Evolutionary conservation across 23 tunicate genomes (phyloP).

Genomic region (Halocynthia aurantium): DNA sequence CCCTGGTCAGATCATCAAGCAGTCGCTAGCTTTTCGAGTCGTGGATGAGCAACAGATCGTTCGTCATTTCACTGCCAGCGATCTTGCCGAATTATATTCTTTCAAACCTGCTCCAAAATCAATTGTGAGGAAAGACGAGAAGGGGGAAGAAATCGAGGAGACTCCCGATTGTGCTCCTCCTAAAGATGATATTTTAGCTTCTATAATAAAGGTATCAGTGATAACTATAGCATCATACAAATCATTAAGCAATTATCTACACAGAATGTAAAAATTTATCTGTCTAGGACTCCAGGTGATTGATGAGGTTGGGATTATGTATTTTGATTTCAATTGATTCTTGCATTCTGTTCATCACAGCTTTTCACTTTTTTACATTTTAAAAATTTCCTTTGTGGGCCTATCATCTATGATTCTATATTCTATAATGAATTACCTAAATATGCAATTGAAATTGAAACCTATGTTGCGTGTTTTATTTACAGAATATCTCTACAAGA

Average conservation of each 20-base stretch:
- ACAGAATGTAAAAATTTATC: too few relatives aligned
- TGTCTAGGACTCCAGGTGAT: too few relatives aligned
- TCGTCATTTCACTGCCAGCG: slow-evolving; percentile 78
- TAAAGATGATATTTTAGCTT: slow-evolving; percentile 27
- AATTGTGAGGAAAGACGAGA: slow-evolving; percentile 15
- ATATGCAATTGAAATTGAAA: too few relatives aligned
- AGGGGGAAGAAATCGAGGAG: slow-evolving; percentile 14
- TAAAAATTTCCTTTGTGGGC: too few relatives aligned
- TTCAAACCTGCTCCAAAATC: slow-evolving; percentile 26
- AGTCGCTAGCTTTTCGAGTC: slow-evolving; percentile 85
- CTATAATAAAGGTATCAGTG: background rate
- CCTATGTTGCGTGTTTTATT: too few relatives aligned
- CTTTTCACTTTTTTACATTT: too few relatives aligned
- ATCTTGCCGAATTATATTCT: slow-evolving; percentile 70
- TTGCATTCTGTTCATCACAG: too few relatives aligned
- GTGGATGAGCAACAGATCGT: slow-evolving; percentile 95
- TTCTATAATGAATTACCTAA: too few relatives aligned
- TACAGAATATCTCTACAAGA: slow-evolving; percentile 1
- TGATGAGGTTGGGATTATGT: too few relatives aligned
- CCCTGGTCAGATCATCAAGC: slow-evolving; percentile 80
- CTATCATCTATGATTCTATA: too few relatives aligned
- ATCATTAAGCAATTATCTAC: background rate
- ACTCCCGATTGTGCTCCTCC: slow-evolving; percentile 38
- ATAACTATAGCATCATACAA: background rate
- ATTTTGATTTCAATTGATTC: too few relatives aligned